These are phyloP conservation scores for Drosophila barbarae DNA, from an alignment of 2,888 invertebrate species.

Conservation along the genomic window DNA sequence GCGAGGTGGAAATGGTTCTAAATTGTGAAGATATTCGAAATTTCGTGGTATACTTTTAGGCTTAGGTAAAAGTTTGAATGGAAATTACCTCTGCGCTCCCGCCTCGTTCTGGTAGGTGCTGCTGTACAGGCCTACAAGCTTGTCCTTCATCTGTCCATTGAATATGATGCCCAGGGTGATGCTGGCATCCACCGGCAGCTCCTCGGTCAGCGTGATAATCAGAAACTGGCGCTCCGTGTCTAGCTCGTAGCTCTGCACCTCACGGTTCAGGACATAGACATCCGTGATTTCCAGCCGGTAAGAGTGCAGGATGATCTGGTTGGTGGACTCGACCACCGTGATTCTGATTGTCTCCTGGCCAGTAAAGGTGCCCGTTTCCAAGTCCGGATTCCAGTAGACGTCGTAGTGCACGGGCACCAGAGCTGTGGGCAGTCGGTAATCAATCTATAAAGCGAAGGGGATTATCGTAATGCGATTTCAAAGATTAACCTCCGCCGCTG, in stretches of 20 bases:
- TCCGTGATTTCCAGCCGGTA: conserved; percentile 81
- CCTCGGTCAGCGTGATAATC: conserved; percentile 57
- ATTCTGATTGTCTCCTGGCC: conserved; percentile 82
- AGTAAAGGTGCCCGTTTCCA: conserved; percentile 81
- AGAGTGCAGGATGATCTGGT: conserved; percentile 82
- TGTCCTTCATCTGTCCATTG: conserved; percentile 83
- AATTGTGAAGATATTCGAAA: conserved; percentile 61
- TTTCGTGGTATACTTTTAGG: conserved; percentile 46
- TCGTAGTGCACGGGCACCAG: conserved; percentile 84
- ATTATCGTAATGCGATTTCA: not conserved
- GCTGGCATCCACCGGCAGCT: conserved; percentile 67
- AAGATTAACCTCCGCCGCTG: not conserved
- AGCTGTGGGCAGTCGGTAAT: conserved; percentile 81
- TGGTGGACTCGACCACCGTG: conserved; percentile 78
- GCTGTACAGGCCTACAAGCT: conserved; percentile 87
- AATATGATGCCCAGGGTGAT: conserved; percentile 83
- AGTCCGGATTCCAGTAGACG: conserved; percentile 84
- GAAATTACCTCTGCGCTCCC: conserved; percentile 79
- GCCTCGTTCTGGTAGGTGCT: conserved; percentile 82
- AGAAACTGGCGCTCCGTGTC: conserved; percentile 65
- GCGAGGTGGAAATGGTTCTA: conserved; percentile 91
- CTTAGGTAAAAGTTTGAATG: conserved; percentile 14
- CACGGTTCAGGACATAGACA: conserved; percentile 38
- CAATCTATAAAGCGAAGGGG: conserved; percentile 38
- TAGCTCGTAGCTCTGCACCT: conserved; percentile 45